A percentile compares a stretch with the other conserved stretches of the same genome.
Evolutionary conservation across 2,113 vertebrate species (phyloP).

Genomic region (Notothenia rossii): DNA sequence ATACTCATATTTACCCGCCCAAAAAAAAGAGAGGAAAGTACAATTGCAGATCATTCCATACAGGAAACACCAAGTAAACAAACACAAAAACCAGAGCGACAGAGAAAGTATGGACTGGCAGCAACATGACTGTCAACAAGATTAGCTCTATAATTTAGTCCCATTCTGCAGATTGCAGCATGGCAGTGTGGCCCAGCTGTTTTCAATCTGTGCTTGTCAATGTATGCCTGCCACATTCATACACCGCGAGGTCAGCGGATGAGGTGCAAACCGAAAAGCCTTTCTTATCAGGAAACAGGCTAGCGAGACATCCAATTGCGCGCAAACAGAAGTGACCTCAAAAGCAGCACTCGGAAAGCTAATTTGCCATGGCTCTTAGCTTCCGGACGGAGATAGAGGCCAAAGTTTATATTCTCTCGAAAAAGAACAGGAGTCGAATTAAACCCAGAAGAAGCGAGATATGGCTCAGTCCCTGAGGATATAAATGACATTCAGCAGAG

Average conservation of each 20-base stretch:
- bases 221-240: not conserved
- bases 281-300: slow-evolving; percentile 29
- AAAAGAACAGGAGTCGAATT: slow-evolving; percentile 19
- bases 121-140: slow-evolving; percentile 22
- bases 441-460: slow-evolving; percentile 9
- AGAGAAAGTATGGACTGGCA: slow-evolving; percentile 2
- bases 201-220: not conserved
- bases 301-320: slow-evolving; percentile 5
- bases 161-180: slow-evolving; percentile 37
- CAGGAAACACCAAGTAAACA: not conserved
- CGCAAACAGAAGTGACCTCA: slow-evolving; percentile 32
- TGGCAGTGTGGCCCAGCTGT: slow-evolving; percentile 14
- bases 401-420: slow-evolving; percentile 29
- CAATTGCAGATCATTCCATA: too few relatives aligned
- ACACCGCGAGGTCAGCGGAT: slow-evolving; percentile 1
- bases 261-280: not conserved
- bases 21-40: too few relatives aligned
- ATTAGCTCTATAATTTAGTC: slow-evolving; percentile 49
- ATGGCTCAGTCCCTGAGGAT: not conserved
- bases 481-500: not conserved
- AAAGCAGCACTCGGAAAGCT: slow-evolving; percentile 17
- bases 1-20: not conserved
- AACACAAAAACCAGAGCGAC: not conserved
- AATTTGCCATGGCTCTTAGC: slow-evolving; percentile 13
- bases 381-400: slow-evolving; percentile 13